Evolutionary conservation across 1,140 invertebrate species (phyloP), one percentile per base, ranked within the genome.

Genomic region (Drosophila sulfurigaster): DNA sequence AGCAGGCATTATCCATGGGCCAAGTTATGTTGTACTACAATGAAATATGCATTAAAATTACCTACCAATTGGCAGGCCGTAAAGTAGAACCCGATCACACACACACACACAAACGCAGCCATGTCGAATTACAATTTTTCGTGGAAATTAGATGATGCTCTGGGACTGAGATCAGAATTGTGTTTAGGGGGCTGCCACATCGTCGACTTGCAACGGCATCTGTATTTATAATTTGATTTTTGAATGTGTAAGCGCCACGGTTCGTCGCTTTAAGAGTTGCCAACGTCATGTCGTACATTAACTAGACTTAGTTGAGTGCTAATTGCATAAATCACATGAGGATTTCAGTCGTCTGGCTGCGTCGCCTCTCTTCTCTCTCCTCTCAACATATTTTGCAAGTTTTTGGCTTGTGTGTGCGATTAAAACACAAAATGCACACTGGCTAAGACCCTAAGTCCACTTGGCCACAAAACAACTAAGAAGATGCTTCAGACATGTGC

Each of bases 21-120:
- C 51, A 60, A 71, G 60, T 70, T 51, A 49, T 66, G 71, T 70
- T 78, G 65, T 54, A 68, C 51, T 59, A 72, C 67, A 71, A 88
- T 88, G 85, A 88, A 89, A 88, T 85, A 88, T 89, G 85, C 85
- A 85, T 88, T 88, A 68, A 89, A 88, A 88, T 72, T 67, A 75
- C 78, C 86, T 62, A 71, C 81, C 85, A 85, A 89, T 89, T 75
- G 78, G 70, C 66, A 48, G 57, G 43, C 38, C 58, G 46, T 83
- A 68, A 82, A 87, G 20, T 68, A 77, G 68, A 82, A 80, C 43
- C 58, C 65, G 68, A 83, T 85, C 73, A 38, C 35, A 25, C 20
- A 35, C 35, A 38, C 35, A 38, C 5, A 48, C 59, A 16, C 49
- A 59, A 71, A 52, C 45, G 62, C 72, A 74, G 65, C 62, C 80